A percentile compares a stretch with the other conserved stretches of the same genome.
phyloP scores from a whole-genome alignment of 2,888 invertebrate genomes.

The Scaptomyza reducta region DNA sequence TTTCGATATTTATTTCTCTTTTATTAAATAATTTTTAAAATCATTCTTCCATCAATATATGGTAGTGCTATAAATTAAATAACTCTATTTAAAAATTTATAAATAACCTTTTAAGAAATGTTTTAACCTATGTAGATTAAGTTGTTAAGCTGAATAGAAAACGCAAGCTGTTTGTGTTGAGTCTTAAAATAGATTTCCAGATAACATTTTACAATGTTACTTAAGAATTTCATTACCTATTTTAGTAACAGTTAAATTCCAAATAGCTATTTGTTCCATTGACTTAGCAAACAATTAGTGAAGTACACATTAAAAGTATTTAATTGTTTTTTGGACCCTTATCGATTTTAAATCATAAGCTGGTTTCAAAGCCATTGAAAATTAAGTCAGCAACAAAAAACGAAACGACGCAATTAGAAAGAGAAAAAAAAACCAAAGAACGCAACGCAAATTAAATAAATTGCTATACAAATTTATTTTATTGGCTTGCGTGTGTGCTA shows the following conservation, averaged over 20 bases:
- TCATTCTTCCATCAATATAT: background rate
- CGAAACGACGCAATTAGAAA: constrained; percentile 43
- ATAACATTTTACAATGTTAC: background rate
- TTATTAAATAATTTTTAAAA: background rate
- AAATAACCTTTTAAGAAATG: too few species aligned
- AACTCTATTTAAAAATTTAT: too few species aligned
- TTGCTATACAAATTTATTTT: constrained; percentile 66
- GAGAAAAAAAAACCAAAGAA: constrained; percentile 7
- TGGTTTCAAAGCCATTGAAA: constrained; percentile 44
- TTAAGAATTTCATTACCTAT: background rate
- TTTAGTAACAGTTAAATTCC: background rate
- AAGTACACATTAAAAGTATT: constrained; percentile 1
- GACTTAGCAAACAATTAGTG: constrained; percentile 8
- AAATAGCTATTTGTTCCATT: background rate
- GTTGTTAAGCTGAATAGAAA: too few species aligned
- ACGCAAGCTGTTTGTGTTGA: too few species aligned
- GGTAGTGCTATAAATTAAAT: too few species aligned
- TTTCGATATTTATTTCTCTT: too few species aligned
- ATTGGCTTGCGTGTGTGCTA: constrained; percentile 69
- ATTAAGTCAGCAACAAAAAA: constrained; percentile 53
- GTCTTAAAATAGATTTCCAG: background rate
- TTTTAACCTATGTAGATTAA: too few species aligned
- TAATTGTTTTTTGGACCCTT: background rate
- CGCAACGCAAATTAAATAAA: constrained; percentile 58
- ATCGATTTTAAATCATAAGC: constrained; percentile 26